Percentiles rank a stretch among this genome's conserved stretches.
These are phyloP conservation scores for Boleophthalmus pectinirostris DNA, from an alignment of 2,113 vertebrate genomes.

Conservation along the genomic window DNA sequence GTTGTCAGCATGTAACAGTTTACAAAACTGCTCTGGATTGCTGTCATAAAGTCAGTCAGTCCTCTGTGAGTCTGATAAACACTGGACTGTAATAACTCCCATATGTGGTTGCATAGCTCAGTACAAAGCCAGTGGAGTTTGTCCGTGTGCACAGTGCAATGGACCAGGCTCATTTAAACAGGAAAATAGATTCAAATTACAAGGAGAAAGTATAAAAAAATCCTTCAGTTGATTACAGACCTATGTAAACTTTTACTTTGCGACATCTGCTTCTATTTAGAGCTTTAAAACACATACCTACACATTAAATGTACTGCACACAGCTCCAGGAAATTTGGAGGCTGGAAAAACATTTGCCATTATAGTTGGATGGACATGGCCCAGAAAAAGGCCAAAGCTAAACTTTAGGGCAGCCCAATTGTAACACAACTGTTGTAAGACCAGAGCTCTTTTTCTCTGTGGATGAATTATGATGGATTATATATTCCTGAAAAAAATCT, in stretches of 20 bases:
- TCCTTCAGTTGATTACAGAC: constrained; percentile 72
- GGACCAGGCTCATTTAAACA: constrained; percentile 57
- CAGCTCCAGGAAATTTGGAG: constrained; percentile 52
- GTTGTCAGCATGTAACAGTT: constrained; percentile 9
- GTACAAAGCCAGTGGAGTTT: constrained; percentile 39
- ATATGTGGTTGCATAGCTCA: constrained; percentile 74
- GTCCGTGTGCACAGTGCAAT: constrained; percentile 48
- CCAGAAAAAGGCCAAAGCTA: constrained; percentile 41
- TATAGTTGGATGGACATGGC: constrained; percentile 61
- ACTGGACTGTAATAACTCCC: constrained; percentile 75
- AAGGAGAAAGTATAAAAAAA: constrained; percentile 48
- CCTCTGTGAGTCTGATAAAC: constrained; percentile 68
- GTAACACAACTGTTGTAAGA: constrained; percentile 39
- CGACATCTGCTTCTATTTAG: constrained; percentile 83
- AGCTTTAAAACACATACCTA: constrained; percentile 73
- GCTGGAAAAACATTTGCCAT: constrained; percentile 68
- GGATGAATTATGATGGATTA: constrained; percentile 26
- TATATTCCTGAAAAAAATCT: background rate
- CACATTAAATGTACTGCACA: constrained; percentile 65
- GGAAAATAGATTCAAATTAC: constrained; percentile 72
- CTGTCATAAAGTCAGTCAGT: constrained; percentile 46
- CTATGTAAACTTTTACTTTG: constrained; percentile 70
- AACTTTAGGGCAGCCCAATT: constrained; percentile 44
- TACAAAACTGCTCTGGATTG: constrained; percentile 43
- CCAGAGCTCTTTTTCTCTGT: constrained; percentile 27